These are phyloP conservation scores for Achatina immaculata DNA, from an alignment of 1,140 invertebrate genomes.

Conservation along the genomic window DNA sequence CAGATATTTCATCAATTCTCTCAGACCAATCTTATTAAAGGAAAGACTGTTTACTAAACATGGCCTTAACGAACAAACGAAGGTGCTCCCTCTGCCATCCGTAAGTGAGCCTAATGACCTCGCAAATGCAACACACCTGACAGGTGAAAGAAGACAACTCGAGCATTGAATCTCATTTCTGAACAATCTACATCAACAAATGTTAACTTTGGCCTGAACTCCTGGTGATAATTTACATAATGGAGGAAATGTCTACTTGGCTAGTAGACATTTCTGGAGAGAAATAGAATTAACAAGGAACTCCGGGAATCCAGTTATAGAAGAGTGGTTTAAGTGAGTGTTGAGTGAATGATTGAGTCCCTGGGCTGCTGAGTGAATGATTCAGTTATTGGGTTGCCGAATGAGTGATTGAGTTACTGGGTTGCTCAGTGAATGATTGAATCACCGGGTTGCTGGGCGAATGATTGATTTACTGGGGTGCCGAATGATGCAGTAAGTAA, in stretches of 20 bases:
- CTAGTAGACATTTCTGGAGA: not conserved
- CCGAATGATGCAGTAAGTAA: no score
- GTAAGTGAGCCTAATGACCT: no score
- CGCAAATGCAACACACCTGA: no score
- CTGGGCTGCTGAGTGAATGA: not conserved
- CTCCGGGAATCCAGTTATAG: not conserved
- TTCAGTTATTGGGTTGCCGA: not conserved
- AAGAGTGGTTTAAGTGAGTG: not conserved
- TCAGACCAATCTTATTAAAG: no score
- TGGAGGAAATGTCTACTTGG: not conserved
- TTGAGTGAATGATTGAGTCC: not conserved
- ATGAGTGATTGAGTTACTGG: not conserved
- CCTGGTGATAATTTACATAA: not conserved
- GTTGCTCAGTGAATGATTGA: not conserved
- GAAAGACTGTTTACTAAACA: no score
- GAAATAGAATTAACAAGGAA: not conserved
- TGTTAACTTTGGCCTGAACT: not conserved
- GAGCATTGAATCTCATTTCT: no score
- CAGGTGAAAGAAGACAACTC: no score
- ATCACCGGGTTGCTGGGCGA: not conserved
- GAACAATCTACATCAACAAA: not conserved
- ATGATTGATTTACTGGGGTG: not conserved
- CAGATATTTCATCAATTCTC: no score
- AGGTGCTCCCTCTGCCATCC: no score
- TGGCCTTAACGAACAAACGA: no score